phyloP scores from a whole-genome alignment of 1,140 invertebrate genomes.

The Heliconius hewitsoni region DNA sequence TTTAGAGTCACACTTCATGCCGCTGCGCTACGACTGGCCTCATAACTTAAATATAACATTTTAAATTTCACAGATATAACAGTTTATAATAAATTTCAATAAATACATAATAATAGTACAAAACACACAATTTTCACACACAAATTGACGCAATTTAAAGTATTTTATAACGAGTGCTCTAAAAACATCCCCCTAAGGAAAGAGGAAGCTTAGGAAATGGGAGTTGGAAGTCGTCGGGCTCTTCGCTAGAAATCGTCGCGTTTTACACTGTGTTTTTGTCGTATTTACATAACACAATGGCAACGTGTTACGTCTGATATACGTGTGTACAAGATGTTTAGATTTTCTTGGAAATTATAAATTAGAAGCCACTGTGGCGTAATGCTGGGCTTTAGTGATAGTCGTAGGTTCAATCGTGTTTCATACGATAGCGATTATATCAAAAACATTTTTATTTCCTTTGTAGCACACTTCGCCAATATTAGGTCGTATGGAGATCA shows the following conservation, averaged over 20 bases:
- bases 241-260: constrained; percentile 33
- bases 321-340: neutral
- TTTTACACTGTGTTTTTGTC: constrained; percentile 29
- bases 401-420: too few relatives aligned
- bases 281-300: constrained; percentile 11
- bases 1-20: too few relatives aligned
- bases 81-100: neutral
- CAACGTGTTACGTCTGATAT: neutral
- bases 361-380: too few relatives aligned
- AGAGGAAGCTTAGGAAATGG: constrained; percentile 38
- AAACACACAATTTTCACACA: neutral
- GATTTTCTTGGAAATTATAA: neutral
- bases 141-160: constrained; percentile 12
- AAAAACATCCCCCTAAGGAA: constrained; percentile 34
- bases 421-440: too few relatives aligned
- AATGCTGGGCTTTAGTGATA: too few relatives aligned
- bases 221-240: constrained; percentile 33
- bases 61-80: too few relatives aligned
- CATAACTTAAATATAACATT: too few relatives aligned
- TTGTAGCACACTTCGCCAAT: too few relatives aligned
- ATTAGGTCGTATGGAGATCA: too few relatives aligned
- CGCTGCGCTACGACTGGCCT: too few relatives aligned
- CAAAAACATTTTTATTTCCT: too few relatives aligned
- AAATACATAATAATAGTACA: neutral
- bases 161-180: constrained; percentile 17